Percentiles rank a stretch among this genome's conserved stretches.
phyloP scores from a whole-genome alignment of 23 tunicate species.

The Ciona savignyi region DNA sequence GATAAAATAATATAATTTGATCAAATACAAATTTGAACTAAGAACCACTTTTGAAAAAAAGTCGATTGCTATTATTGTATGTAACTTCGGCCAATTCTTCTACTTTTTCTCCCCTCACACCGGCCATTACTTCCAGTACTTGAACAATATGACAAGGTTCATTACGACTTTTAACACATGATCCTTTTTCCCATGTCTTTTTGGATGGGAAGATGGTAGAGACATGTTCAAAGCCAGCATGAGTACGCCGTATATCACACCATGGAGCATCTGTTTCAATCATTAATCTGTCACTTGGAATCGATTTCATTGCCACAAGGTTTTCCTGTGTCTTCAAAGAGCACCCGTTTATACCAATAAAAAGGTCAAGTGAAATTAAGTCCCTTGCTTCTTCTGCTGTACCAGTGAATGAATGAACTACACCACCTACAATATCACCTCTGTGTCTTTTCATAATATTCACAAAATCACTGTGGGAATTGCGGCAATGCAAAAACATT shows the following conservation, averaged over 20 bases:
- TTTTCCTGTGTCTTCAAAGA: slow-evolving; percentile 91
- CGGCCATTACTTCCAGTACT: slow-evolving; percentile 89
- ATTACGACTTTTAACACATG: slow-evolving; percentile 70
- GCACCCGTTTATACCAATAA: slow-evolving; percentile 96
- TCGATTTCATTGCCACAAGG: slow-evolving; percentile 57
- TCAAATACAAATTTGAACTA: too few species aligned
- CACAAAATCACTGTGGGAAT: slow-evolving; percentile 64
- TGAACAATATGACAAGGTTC: slow-evolving; percentile 94
- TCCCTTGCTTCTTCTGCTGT: slow-evolving; percentile 55
- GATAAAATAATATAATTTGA: too few species aligned
- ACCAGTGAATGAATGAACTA: slow-evolving; percentile 95
- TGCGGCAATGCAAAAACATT: slow-evolving; percentile 92
- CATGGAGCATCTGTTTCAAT: slow-evolving; percentile 98
- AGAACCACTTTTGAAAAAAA: too few species aligned
- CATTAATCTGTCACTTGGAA: slow-evolving; percentile 70
- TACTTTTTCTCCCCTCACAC: slow-evolving; percentile 36
- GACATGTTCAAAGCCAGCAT: slow-evolving; percentile 55
- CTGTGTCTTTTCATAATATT: too few species aligned
- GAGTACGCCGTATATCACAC: slow-evolving; percentile 92
- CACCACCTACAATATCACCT: slow-evolving; percentile 90
- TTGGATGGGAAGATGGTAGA: slow-evolving; percentile 77
- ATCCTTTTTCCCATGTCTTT: slow-evolving; percentile 77
- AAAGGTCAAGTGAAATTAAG: slow-evolving; percentile 46
- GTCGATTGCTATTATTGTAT: slow-evolving; percentile 39
- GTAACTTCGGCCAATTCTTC: slow-evolving; percentile 17